Percentiles rank a stretch among this genome's conserved stretches.
Conservation (phyloP, 2,888 invertebrate species). For the Biston stratarius region DNA sequence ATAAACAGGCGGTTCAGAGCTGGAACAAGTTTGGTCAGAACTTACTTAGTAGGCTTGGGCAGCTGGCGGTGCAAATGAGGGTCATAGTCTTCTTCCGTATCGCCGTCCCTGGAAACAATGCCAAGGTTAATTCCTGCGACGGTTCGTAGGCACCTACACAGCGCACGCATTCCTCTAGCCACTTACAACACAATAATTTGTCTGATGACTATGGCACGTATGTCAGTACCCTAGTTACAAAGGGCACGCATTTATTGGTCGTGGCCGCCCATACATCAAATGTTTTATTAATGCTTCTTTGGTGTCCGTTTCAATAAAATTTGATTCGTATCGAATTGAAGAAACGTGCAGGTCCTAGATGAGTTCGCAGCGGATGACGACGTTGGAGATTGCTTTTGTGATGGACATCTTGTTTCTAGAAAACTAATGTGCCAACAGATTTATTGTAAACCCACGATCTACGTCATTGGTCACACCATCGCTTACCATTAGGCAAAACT, state of each 20-base stretch:
- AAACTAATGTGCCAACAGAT: too few relatives aligned
- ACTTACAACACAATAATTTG: not conserved
- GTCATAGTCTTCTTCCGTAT: conserved; percentile 85
- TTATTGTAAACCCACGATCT: too few relatives aligned
- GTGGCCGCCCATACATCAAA: conserved; percentile 2
- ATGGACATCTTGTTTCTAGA: not conserved
- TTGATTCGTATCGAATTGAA: conserved; percentile 7
- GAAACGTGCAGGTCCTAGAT: not conserved
- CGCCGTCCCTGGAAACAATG: conserved; percentile 19
- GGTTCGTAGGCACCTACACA: not conserved
- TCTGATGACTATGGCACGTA: not conserved
- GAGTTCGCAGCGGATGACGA: not conserved
- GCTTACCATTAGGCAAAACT: too few relatives aligned
- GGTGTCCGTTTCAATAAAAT: conserved; percentile 15
- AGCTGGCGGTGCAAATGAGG: conserved; percentile 88
- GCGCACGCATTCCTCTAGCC: conserved; percentile 1
- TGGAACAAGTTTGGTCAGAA: conserved; percentile 38
- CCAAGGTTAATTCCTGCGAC: not conserved
- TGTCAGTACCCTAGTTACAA: conserved; percentile 4
- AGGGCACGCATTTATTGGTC: conserved; percentile 10
- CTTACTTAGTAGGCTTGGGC: conserved; percentile 90
- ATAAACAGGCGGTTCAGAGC: not conserved
- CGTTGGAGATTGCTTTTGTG: not conserved
- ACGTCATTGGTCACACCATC: too few relatives aligned
- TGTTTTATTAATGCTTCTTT: conserved; percentile 3